phyloP scores from a whole-genome alignment of 1,140 invertebrate genomes.

The Trichomalopsis sarcophagae region DNA sequence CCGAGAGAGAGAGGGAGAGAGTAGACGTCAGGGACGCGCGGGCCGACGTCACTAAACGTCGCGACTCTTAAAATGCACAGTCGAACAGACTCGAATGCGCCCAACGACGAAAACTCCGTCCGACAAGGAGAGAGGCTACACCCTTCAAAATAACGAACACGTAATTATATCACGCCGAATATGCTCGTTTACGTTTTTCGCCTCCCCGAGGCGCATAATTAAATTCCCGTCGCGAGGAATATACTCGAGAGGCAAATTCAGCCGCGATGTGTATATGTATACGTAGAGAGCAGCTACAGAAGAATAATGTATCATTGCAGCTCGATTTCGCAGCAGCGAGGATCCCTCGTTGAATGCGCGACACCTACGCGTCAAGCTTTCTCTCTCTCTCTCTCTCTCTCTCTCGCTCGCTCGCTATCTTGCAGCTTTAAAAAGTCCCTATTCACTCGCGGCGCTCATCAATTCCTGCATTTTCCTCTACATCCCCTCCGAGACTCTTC shows the following conservation, averaged over 20 bases:
- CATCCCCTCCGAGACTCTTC: not conserved
- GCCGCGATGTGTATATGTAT: too few relatives aligned
- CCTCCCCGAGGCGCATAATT: not conserved
- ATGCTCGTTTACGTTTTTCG: too few relatives aligned
- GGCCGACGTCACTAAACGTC: not conserved
- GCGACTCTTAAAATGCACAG: not conserved
- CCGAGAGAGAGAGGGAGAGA: too few relatives aligned
- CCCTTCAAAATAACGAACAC: not conserved
- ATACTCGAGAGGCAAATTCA: not conserved
- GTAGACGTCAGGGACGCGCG: not conserved
- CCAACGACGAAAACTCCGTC: not conserved
- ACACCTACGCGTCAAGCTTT: not conserved
- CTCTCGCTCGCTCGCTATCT: not conserved
- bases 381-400: too few relatives aligned
- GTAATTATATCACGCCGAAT: not conserved
- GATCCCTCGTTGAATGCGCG: too few relatives aligned
- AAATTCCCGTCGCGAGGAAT: not conserved
- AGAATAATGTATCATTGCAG: not conserved
- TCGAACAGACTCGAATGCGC: not conserved
- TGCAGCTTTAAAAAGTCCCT: slow-evolving; percentile 11
- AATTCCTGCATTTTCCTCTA: slow-evolving; percentile 24
- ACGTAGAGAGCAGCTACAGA: not conserved
- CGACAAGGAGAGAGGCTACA: not conserved
- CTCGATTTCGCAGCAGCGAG: not conserved
- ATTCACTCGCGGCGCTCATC: slow-evolving; percentile 21